Evolutionary conservation across 1,140 invertebrate species (phyloP), one percentile per base, ranked within the genome.

Genomic region (Pygmarrhopalites habei): DNA sequence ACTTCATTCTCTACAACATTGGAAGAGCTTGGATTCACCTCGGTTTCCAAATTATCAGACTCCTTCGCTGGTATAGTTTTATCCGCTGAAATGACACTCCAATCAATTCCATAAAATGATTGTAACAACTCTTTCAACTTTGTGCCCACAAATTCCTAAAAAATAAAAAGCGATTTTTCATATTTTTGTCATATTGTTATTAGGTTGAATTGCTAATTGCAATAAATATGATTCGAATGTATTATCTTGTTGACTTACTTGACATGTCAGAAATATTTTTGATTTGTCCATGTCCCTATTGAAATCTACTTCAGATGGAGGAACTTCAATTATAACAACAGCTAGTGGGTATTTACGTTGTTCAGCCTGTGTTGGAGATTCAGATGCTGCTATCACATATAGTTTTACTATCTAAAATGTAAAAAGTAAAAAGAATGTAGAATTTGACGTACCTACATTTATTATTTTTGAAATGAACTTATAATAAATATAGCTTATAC

Each of bases 211-310:
- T n/a, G n/a, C n/a, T n/a, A n/a, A n/a, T n/a, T n/a, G n/a, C n/a
- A n/a, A n/a, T n/a, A n/a, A n/a, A n/a, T n/a, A n/a, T n/a, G n/a
- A n/a, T n/a, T n/a, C n/a, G n/a, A n/a, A n/a, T n/a, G n/a, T n/a
- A n/a, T n/a, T n/a, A n/a, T n/a, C n/a, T n/a, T n/a, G n/a, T n/a
- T 41, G 39, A 41, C 47, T 15, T 49, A 49, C 47, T 3, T 25
- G 23, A 23, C 51, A 53, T 4, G 23, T 53, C 4, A 69, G 30
- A 59, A 69, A 65, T n/a, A 69, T 58, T 64, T 66, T 69, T 1
- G 68, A 51, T 43, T 70, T 70, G 41, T 67, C 68, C 43, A 65
- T 52, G 5, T 70, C 65, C 32, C 58, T 47, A 30, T 70, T 70
- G 46, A 70, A 70, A 60, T 70, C 68, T 41, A 59, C 68, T 21